phyloP scores from a whole-genome alignment of 2,113 vertebrate species.

The Solea senegalensis region DNA sequence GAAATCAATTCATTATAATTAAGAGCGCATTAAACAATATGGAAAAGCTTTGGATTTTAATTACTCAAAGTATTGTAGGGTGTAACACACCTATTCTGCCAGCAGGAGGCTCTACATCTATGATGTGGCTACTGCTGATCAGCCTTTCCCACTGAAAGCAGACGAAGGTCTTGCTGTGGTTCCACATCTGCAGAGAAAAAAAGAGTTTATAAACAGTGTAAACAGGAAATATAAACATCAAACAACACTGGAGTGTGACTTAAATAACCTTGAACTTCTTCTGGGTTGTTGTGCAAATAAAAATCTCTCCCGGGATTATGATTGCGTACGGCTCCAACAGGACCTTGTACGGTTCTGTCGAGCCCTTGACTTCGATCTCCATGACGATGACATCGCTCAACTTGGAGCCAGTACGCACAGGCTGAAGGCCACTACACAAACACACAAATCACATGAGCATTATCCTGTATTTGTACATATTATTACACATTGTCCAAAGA shows the following conservation, averaged over 20 bases:
- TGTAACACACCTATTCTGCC: slow-evolving; percentile 77
- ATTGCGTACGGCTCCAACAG: slow-evolving; percentile 89
- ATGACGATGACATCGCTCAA: slow-evolving; percentile 80
- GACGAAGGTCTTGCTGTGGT: slow-evolving; percentile 87
- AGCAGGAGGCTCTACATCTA: slow-evolving; percentile 86
- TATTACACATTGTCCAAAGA: not conserved
- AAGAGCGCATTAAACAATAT: not conserved
- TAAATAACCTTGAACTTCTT: slow-evolving; percentile 87
- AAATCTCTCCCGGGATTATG: slow-evolving; percentile 87
- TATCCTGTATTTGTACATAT: not conserved
- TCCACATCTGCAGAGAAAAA: slow-evolving; percentile 88
- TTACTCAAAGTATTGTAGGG: no score
- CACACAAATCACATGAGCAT: not conserved
- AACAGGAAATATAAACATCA: not conserved
- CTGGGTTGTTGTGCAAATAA: slow-evolving; percentile 79
- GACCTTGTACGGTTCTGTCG: slow-evolving; percentile 83
- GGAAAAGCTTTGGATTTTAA: not conserved
- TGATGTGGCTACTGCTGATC: slow-evolving; percentile 68
- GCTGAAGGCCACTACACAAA: slow-evolving; percentile 64
- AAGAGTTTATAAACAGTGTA: not conserved
- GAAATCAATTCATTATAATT: not conserved
- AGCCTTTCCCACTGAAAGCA: slow-evolving; percentile 86
- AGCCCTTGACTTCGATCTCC: slow-evolving; percentile 92
- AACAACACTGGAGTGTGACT: not conserved
- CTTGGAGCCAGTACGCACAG: slow-evolving; percentile 38